phyloP scores from a whole-genome alignment of 37 sponge, comb jelly and placozoan genomes.

The Hormiphora californensis region DNA sequence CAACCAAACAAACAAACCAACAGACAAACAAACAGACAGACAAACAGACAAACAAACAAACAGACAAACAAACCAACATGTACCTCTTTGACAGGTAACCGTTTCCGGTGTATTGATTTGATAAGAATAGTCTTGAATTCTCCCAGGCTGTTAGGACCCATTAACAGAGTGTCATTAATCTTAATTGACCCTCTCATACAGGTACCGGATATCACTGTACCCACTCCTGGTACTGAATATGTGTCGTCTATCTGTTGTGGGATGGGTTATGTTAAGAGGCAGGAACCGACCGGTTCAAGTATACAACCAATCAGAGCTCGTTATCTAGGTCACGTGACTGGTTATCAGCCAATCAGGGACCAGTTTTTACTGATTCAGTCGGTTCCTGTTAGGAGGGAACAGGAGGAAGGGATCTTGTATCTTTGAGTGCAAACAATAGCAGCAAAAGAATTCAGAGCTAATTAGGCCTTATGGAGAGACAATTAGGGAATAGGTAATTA shows the following conservation, averaged over 20 bases:
- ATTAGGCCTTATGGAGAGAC: no score
- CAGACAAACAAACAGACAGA: neutral
- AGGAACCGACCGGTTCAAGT: no score
- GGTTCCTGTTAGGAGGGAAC: no score
- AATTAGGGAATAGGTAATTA: no score
- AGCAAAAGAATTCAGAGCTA: no score
- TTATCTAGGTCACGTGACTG: no score
- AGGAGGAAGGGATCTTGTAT: no score
- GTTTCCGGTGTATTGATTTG: conserved; percentile 87
- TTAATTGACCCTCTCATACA: conserved; percentile 81
- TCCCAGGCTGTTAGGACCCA: conserved; percentile 82
- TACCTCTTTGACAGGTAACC: conserved; percentile 81
- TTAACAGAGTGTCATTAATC: conserved; percentile 74
- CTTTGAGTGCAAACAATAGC: no score
- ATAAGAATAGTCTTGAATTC: conserved; percentile 81
- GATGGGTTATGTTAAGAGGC: no score
- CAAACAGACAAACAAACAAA: neutral
- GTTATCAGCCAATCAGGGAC: no score
- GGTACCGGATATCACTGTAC: conserved; percentile 95
- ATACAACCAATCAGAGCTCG: no score
- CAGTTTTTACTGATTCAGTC: no score
- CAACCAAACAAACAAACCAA: neutral
- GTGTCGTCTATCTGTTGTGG: conserved; percentile 73
- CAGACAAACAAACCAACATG: neutral
- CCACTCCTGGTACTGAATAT: conserved; percentile 83